phyloP scores from a whole-genome alignment of 2,113 vertebrate genomes.

The Scortum barcoo region DNA sequence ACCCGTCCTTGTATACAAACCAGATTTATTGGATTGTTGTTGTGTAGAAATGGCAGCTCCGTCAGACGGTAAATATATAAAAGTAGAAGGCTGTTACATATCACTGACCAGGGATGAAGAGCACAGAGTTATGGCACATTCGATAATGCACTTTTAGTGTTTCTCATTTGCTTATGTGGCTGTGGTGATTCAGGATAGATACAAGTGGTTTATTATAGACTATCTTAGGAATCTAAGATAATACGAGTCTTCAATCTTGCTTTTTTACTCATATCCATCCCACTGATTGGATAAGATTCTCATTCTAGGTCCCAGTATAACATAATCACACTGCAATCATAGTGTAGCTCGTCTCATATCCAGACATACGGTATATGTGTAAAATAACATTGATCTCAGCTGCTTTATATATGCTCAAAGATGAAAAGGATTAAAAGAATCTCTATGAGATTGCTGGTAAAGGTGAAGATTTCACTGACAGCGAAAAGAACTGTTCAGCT shows the following conservation, averaged over 20 bases:
- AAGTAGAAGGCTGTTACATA: slow-evolving; percentile 28
- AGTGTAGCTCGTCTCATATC: neutral
- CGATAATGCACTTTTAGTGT: slow-evolving; percentile 44
- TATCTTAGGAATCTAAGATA: neutral
- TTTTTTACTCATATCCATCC: neutral
- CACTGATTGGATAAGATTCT: neutral
- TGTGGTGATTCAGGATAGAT: neutral
- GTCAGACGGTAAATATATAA: slow-evolving; percentile 43
- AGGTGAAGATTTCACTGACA: slow-evolving; percentile 36
- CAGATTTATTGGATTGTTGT: slow-evolving; percentile 64
- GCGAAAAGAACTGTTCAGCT: slow-evolving; percentile 33
- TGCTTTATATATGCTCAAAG: slow-evolving; percentile 38
- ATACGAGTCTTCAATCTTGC: neutral
- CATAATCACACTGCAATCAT: slow-evolving; percentile 64
- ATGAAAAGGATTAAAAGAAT: slow-evolving; percentile 35
- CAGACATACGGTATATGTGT: neutral
- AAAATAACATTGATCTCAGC: slow-evolving; percentile 10
- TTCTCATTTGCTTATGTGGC: neutral
- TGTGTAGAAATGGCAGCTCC: slow-evolving; percentile 53
- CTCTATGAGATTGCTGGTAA: slow-evolving; percentile 11
- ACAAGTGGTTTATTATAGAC: neutral
- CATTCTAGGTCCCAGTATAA: slow-evolving; percentile 22
- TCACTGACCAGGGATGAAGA: slow-evolving; percentile 11
- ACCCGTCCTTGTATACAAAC: slow-evolving; percentile 43
- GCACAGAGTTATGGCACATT: slow-evolving; percentile 25